These are phyloP conservation scores for Pandemis cinnamomeana DNA, from an alignment of 2,888 invertebrate species.

Conservation along the genomic window DNA sequence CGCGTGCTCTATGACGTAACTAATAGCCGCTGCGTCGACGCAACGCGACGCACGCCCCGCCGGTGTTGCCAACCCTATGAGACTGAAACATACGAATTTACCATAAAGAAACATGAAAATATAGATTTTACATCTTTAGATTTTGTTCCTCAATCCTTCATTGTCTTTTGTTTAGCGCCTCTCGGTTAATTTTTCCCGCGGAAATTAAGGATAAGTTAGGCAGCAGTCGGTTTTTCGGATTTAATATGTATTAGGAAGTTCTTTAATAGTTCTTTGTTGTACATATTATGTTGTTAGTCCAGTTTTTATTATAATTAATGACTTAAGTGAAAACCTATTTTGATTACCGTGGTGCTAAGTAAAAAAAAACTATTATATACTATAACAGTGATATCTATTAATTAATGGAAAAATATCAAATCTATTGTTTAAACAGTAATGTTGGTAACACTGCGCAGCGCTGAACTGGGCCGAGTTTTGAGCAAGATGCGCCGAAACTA, in stretches of 20 bases:
- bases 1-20: constrained; percentile 65
- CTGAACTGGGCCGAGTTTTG: constrained; percentile 71
- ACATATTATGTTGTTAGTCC: too few relatives aligned
- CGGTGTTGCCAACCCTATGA: not conserved
- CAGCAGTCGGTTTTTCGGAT: too few relatives aligned
- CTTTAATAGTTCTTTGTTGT: too few relatives aligned
- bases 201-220: too few relatives aligned
- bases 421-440: not conserved
- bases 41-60: constrained; percentile 45
- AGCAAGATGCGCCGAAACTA: constrained; percentile 72
- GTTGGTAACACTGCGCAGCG: constrained; percentile 24
- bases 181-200: too few relatives aligned
- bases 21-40: constrained; percentile 57
- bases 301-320: too few relatives aligned
- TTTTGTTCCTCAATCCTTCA: too few relatives aligned
- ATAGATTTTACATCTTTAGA: too few relatives aligned
- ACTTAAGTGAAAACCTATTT: too few relatives aligned
- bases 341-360: too few relatives aligned
- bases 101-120: not conserved
- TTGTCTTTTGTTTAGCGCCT: too few relatives aligned
- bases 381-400: not conserved
- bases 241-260: too few relatives aligned
- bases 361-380: not conserved
- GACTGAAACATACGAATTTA: constrained; percentile 12
- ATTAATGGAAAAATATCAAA: not conserved